Conservation (phyloP, 1,140 invertebrate genomes). For the Philaenus spumarius region DNA sequence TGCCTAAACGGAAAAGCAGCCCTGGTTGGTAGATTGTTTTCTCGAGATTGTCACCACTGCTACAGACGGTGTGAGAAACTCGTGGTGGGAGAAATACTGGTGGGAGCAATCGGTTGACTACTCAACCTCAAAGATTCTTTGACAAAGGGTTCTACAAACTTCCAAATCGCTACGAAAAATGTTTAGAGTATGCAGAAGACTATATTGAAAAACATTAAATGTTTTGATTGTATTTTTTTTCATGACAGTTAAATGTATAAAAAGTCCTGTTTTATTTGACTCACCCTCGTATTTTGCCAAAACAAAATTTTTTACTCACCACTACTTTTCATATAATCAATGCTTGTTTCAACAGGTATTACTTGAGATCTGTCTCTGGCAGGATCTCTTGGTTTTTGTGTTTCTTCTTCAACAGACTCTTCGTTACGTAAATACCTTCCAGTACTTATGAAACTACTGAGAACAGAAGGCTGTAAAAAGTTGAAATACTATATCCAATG, state of each 20-base stretch:
- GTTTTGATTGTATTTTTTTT: not conserved
- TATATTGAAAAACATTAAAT: not conserved
- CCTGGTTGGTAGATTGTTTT: no score
- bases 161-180: slow-evolving; percentile 2
- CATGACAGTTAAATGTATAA: slow-evolving; percentile 4
- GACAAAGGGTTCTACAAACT: not conserved
- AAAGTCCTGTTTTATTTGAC: slow-evolving; percentile 12
- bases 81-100: no score
- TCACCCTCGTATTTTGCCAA: no score
- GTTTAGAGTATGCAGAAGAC: not conserved
- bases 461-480: no score
- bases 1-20: no score
- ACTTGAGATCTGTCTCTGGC: slow-evolving; percentile 56
- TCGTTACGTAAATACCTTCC: not conserved
- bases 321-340: slow-evolving; percentile 75
- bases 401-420: not conserved
- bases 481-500: no score
- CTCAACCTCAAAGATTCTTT: no score
- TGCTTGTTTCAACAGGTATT: slow-evolving; percentile 75
- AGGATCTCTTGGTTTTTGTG: slow-evolving; percentile 34
- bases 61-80: no score
- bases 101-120: no score
- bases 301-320: no score
- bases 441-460: no score
- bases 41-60: no score